These are phyloP conservation scores for Tragelaphus eurycerus DNA, from an alignment of 2,797 vertebrate genomes.

Conservation along the genomic window DNA sequence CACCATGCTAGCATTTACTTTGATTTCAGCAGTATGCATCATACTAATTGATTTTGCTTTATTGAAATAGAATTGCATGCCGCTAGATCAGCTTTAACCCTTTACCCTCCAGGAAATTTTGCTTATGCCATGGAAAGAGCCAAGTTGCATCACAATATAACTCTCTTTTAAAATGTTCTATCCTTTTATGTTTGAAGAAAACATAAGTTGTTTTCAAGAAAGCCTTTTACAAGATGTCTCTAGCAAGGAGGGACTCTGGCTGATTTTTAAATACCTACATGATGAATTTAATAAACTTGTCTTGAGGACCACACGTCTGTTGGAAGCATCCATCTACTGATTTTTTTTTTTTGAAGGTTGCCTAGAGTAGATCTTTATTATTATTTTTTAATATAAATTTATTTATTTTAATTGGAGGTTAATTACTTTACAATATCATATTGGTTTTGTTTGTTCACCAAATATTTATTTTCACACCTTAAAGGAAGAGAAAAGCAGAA, in stretches of 20 bases:
- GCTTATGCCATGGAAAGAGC: neutral
- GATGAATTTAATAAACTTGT: neutral
- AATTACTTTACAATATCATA: too few relatives aligned
- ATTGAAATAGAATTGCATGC: constrained; percentile 49
- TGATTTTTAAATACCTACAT: constrained; percentile 5
- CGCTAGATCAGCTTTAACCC: constrained; percentile 41
- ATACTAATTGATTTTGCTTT: constrained; percentile 58
- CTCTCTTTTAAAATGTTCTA: neutral
- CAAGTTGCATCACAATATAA: neutral
- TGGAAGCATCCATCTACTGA: neutral
- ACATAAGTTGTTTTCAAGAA: neutral
- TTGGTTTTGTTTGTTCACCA: neutral
- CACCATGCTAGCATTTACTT: constrained; percentile 49
- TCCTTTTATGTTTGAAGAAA: neutral
- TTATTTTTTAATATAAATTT: too few relatives aligned
- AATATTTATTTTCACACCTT: neutral
- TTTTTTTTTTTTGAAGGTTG: neutral
- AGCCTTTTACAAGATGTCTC: neutral
- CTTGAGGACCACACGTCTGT: neutral
- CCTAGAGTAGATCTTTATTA: too few relatives aligned
- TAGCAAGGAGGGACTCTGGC: neutral
- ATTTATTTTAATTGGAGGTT: too few relatives aligned
- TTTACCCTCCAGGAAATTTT: neutral
- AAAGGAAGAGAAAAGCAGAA: neutral
- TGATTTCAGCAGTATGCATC: constrained; percentile 47